A percentile compares a stretch with the other conserved stretches of the same genome.
Conservation (phyloP, 1,140 invertebrate genomes). For the Trichonephila clavata region DNA sequence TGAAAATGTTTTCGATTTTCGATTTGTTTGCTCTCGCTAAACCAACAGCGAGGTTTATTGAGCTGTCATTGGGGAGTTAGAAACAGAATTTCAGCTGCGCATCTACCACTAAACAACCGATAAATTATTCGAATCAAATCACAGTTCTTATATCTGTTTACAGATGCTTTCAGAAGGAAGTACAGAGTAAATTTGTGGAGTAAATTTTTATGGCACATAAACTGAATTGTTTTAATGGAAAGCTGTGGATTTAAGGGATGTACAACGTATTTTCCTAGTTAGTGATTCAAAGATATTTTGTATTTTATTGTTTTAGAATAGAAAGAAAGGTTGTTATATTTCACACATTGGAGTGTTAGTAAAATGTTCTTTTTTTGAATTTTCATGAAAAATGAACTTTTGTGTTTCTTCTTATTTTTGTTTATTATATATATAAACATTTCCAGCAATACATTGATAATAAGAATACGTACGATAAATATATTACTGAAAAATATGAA, state of each 20-base stretch:
- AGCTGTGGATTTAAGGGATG: not conserved
- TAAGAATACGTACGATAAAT: too few relatives aligned
- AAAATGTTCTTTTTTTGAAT: too few relatives aligned
- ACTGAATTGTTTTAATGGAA: not conserved
- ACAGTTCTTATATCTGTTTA: not conserved
- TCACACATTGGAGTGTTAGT: too few relatives aligned
- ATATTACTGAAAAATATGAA: too few relatives aligned
- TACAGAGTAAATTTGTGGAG: not conserved
- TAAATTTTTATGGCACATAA: constrained; percentile 6
- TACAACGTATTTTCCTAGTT: too few relatives aligned
- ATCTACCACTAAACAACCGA: not conserved
- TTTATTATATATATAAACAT: too few relatives aligned
- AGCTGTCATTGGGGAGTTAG: not conserved
- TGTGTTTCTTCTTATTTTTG: too few relatives aligned
- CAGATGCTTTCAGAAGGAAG: not conserved
- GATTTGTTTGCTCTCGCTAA: constrained; percentile 24
- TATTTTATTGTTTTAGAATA: too few relatives aligned
- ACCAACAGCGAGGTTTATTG: constrained; percentile 28
- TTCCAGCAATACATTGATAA: too few relatives aligned
- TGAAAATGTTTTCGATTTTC: constrained; percentile 23
- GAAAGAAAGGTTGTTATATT: too few relatives aligned
- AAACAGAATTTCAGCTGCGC: not conserved
- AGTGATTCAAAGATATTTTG: too few relatives aligned
- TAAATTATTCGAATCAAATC: constrained; percentile 35
- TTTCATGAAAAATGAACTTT: too few relatives aligned